Conservation (phyloP, 1,140 invertebrate genomes). For the Pogonomyrmex californicus region DNA sequence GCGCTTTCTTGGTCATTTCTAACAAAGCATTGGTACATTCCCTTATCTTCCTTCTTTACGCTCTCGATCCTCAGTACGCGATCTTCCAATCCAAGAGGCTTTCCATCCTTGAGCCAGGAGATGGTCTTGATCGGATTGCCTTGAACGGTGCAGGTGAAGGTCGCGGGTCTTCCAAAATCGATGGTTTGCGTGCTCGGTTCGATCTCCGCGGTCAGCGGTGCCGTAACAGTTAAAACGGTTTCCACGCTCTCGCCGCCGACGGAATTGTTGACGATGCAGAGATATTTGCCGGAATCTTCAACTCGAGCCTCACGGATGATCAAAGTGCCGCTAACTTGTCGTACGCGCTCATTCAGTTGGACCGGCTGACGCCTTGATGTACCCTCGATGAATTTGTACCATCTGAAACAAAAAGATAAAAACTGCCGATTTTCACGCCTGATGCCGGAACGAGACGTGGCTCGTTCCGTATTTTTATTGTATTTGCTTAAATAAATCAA, state of each 20-base stretch:
- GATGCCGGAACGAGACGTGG: constrained; percentile 27
- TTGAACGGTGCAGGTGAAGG: constrained; percentile 95
- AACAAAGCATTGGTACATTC: constrained; percentile 99
- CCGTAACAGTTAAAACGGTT: constrained; percentile 96
- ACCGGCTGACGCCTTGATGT: constrained; percentile 94
- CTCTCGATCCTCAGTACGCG: constrained; percentile 94
- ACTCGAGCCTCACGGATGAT: constrained; percentile 96
- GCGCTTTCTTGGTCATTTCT: constrained; percentile 97
- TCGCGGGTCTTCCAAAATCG: constrained; percentile 96
- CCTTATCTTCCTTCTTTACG: constrained; percentile 97
- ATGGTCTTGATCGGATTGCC: constrained; percentile 96
- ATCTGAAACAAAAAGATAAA: constrained; percentile 90
- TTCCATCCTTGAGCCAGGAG: constrained; percentile 97
- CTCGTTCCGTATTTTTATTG: constrained; percentile 22
- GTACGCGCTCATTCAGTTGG: constrained; percentile 94
- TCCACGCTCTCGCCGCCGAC: constrained; percentile 97
- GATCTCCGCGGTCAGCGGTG: constrained; percentile 94
- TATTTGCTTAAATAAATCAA: neutral
- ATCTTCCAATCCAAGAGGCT: constrained; percentile 93
- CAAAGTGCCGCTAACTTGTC: constrained; percentile 97
- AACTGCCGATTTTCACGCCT: constrained; percentile 57
- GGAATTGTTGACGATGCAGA: constrained; percentile 97
- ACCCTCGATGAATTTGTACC: constrained; percentile 97
- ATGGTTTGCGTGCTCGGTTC: constrained; percentile 96
- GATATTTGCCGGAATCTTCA: constrained; percentile 97